Conservation (phyloP, 2,888 invertebrate genomes). For the Limnephilus marmoratus region DNA sequence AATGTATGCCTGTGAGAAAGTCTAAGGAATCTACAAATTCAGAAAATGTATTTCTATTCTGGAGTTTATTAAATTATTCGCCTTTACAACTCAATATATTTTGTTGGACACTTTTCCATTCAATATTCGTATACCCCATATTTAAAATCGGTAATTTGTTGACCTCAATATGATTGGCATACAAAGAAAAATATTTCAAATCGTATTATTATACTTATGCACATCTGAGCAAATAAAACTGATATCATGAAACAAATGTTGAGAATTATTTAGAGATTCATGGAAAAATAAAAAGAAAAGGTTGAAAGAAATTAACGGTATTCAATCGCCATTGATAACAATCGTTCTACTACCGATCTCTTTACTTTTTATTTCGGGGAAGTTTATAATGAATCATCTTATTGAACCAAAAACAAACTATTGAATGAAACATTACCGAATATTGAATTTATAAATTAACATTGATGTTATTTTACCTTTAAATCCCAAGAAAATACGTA, state of each 20-base stretch:
- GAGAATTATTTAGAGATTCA: not conserved
- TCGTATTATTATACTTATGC: not conserved
- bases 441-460: not conserved
- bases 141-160: not conserved
- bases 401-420: not conserved
- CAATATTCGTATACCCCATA: not conserved
- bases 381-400: not conserved
- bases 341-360: not conserved
- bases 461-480: conserved; percentile 77
- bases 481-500: conserved; percentile 88
- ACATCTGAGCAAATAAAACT: not conserved
- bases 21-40: not conserved
- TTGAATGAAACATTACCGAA: not conserved
- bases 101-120: not conserved
- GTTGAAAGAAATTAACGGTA: not conserved
- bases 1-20: not conserved
- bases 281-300: not conserved
- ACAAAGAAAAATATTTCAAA: not conserved
- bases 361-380: not conserved
- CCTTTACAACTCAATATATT: not conserved
- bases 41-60: not conserved
- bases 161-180: not conserved
- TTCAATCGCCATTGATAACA: not conserved
- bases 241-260: not conserved
- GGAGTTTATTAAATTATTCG: not conserved